Evolutionary conservation across 1,140 invertebrate genomes (phyloP).

Genomic region (Drosophila parvula): DNA sequence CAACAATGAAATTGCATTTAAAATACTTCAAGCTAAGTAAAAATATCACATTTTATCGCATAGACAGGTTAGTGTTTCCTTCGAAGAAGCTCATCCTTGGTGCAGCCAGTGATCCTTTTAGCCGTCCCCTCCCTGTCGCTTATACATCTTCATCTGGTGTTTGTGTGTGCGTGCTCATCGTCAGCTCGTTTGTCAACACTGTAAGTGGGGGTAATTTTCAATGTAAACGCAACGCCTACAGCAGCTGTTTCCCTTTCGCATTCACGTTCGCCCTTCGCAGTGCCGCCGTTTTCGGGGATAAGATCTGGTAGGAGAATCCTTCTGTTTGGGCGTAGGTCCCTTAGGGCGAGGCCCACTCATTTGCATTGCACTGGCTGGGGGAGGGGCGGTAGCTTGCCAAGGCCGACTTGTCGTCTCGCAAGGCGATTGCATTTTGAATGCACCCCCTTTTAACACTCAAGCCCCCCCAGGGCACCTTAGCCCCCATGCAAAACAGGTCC

Average conservation of each 20-base stretch:
- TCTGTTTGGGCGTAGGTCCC: conserved; percentile 53
- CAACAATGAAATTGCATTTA: too few relatives aligned
- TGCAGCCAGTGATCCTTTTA: conserved; percentile 4
- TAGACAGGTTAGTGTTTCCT: background rate
- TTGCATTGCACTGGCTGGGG: conserved; percentile 56
- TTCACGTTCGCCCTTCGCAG: conserved; percentile 6
- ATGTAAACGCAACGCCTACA: conserved; percentile 75
- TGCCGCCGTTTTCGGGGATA: conserved; percentile 2
- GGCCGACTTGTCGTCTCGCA: conserved; percentile 24
- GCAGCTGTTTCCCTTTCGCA: conserved; percentile 55
- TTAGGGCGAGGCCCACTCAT: conserved; percentile 62
- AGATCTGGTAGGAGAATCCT: conserved; percentile 17
- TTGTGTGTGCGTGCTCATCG: conserved; percentile 40
- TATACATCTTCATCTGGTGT: conserved; percentile 12
- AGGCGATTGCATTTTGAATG: conserved; percentile 74
- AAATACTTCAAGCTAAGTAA: background rate
- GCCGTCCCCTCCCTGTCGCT: background rate
- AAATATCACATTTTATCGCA: background rate
- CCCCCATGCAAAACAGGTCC: conserved; percentile 29
- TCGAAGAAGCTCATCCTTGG: conserved; percentile 15
- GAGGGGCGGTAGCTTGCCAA: background rate
- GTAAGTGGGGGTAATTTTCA: conserved; percentile 80
- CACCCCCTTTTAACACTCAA: conserved; percentile 28
- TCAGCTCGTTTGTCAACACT: conserved; percentile 63
- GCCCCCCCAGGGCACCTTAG: conserved; percentile 5